These are phyloP conservation scores for Pelecanoides urinatrix DNA, from an alignment of 2,113 vertebrate species.

Conservation along the genomic window DNA sequence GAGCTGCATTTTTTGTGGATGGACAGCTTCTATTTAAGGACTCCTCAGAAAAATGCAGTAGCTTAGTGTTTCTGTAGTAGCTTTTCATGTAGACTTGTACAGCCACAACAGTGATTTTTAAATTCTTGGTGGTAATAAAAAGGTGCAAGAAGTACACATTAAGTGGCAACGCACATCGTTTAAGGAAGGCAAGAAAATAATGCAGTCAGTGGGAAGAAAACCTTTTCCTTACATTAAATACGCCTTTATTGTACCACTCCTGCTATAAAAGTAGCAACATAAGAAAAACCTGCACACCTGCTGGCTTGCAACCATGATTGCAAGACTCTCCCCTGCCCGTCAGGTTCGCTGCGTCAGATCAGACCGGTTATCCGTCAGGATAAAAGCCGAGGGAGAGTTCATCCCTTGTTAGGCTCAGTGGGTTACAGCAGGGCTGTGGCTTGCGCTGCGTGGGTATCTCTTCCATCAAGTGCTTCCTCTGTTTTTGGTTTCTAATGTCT, in stretches of 20 bases:
- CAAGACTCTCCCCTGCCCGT: background rate
- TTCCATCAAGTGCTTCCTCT: background rate
- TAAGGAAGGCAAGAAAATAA: background rate
- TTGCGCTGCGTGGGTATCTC: background rate
- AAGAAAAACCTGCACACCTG: background rate
- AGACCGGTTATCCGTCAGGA: background rate
- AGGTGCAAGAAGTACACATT: background rate
- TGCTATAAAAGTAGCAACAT: background rate
- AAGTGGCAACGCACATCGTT: background rate
- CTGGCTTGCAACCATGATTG: background rate
- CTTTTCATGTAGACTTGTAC: background rate
- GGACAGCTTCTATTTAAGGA: background rate
- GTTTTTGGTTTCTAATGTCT: background rate
- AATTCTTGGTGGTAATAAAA: background rate
- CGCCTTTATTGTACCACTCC: background rate
- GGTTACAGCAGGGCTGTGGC: background rate
- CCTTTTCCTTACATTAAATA: background rate
- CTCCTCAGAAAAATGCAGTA: background rate
- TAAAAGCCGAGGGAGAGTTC: background rate
- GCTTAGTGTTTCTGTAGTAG: background rate
- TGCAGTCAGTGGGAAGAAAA: background rate
- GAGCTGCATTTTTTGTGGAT: background rate
- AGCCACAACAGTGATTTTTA: background rate
- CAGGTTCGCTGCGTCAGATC: background rate
- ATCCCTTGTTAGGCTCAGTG: background rate